Base-by-base conservation (phyloP, 2,113 vertebrate species). In the Pogona vitticeps region DNA sequence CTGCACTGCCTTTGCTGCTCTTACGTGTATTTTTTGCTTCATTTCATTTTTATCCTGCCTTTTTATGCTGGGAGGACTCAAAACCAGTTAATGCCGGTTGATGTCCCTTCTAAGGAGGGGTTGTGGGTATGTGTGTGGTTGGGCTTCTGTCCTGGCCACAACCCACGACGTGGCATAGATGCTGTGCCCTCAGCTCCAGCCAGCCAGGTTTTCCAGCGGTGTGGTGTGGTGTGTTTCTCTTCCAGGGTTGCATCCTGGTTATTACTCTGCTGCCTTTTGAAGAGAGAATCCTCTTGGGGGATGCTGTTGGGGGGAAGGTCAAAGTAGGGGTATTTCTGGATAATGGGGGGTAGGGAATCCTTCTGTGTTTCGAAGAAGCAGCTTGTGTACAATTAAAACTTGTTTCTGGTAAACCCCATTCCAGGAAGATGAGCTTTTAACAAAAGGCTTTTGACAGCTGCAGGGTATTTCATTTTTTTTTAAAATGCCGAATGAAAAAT, bases 361-460 rank as follows among this genome's bases (percentile, higher is more conserved):
- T 90, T 93, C 89, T 88, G 79, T 94, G 90, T 95, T 97, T 90
- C 93, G 91, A 94, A 94, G 94, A 93, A 96, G 94, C 94, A 92
- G 96, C 95, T 93, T 96, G 95, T 97, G 96, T 97, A 97, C 98
- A 98, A 98, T 98, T 98, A 99, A 98, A 98, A 97, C 96, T 97
- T 97, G 96, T 97, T 98, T 98, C 97, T 98, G 97, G 97, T 97
- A 97, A 96, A 95, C 96, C 95, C 96, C 95, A 93, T 97, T 97
- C 96, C 96, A 97, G 97, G 97, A 98, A 97, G 98, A 98, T 97
- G 98, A 98, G 97, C 98, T 98, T 98, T 98, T 98, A 98, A 98
- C 98, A 98, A 97, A 98, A 98, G 97, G 97, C 97, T 97, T 97
- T 97, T 99, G 98, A 99, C 98, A 98, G 98, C 98, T 99, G 98